Evolutionary conservation across 1,140 invertebrate species (phyloP), one percentile per base, ranked within the genome.

Genomic region (Sitobion miscanthi): DNA sequence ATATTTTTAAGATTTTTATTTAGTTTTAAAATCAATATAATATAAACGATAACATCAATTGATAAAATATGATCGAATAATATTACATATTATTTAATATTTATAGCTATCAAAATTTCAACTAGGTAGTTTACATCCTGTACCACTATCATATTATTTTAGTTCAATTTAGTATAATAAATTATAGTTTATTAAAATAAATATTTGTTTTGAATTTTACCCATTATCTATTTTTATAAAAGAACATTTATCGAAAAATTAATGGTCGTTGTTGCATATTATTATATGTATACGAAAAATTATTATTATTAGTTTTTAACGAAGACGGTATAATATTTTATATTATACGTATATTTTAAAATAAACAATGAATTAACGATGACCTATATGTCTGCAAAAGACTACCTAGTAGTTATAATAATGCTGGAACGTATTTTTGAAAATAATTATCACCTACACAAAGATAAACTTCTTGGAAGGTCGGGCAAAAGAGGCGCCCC

Each of bases 391-490:
- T 23, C 47, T 54, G 49, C n/a, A 54, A 9, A 54, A 38, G 23
- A n/a, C 38, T 45, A 17, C 23, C 9, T 47, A 17, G 49, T 35
- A 90, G 11, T 30, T 17, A 42, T 30, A 90, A 57, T 62, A 30
- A 45, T 69, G 7, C 89, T 90, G 54, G 57, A 90, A 45, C 42
- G 54, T 90, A 45, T 90, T 69, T 69, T 69, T 69, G 25, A 69
- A 90, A 90, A 90, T 69, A 69, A 69, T 90, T 90, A 69, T 90
- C 54, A 69, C 25, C 54, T 45, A 90, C 54, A 69, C 54, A 45
- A 90, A 62, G 54, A 83, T 83, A 92, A 92, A 92, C 49, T 8
- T 92, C n/a, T 83, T 49, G n/a, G 21, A 35, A 83, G 14, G 30
- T 83, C 20, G n/a, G 47, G 45, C 5, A 77, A 77, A 83, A 83